A percentile compares a stretch with the other conserved stretches of the same genome.
Conservation (phyloP, 1,140 invertebrate species). For the Hyles vespertilio region DNA sequence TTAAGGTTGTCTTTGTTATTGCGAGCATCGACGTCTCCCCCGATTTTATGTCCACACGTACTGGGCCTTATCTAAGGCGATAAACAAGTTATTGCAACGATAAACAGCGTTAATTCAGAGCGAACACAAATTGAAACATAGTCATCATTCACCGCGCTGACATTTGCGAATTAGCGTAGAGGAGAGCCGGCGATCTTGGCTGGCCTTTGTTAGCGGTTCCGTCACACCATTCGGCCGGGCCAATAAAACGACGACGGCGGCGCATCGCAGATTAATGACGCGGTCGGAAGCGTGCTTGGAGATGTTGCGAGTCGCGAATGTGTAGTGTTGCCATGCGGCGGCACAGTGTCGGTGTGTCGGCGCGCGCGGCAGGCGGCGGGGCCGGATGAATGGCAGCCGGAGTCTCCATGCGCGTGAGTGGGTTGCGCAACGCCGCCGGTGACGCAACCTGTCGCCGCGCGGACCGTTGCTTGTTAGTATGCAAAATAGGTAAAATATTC, state of each 20-base stretch:
- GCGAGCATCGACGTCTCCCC: not conserved
- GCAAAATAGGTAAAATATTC: conserved; percentile 63
- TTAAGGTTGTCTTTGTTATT: conserved; percentile 13
- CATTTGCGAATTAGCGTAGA: too few relatives aligned
- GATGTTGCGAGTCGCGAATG: conserved; percentile 31
- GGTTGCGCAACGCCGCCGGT: conserved; percentile 51
- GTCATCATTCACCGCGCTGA: too few relatives aligned
- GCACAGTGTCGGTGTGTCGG: too few relatives aligned
- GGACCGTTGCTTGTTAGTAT: conserved; percentile 66
- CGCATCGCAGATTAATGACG: conserved; percentile 23
- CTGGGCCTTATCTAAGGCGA: not conserved
- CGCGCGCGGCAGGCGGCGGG: conserved; percentile 11
- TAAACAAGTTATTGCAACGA: not conserved
- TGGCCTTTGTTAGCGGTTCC: too few relatives aligned
- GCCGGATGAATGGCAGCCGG: conserved; percentile 56
- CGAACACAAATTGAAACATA: too few relatives aligned
- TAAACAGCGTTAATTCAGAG: too few relatives aligned
- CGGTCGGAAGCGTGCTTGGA: conserved; percentile 42
- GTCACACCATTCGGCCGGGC: conserved; percentile 1
- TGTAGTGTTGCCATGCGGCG: conserved; percentile 51
- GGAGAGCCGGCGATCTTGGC: too few relatives aligned
- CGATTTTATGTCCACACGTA: too few relatives aligned
- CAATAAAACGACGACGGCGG: conserved; percentile 26
- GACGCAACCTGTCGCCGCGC: conserved; percentile 55
- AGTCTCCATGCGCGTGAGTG: conserved; percentile 49